These are phyloP conservation scores for sheep (Ovis aries) DNA, from an alignment of 2,113 vertebrate species.

Conservation along the genomic window ARS-UI_Ramb_v3.0 NC_056054.1:87218001-87218500, in stretches of 20 bases:
- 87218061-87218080: neutral
- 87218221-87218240: too few species aligned
- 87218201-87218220: neutral
- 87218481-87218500: neutral
- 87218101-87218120: neutral
- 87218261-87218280: neutral
- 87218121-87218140: neutral
- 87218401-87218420: neutral
- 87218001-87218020: neutral
- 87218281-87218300: neutral
- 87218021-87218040: accelerated
- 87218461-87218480: neutral
- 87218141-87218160: neutral
- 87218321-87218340: neutral
- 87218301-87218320: neutral
- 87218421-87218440: neutral
- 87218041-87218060: neutral
- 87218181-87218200: neutral
- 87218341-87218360: neutral
- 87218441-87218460: neutral
- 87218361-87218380: neutral
- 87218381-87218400: neutral
- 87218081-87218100: neutral
- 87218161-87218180: accelerated
- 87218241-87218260: neutral